Evolutionary conservation across 2,113 vertebrate species (phyloP), one percentile per base, ranked within the genome.

Genomic region (Apistogramma diplotaenia): DNA sequence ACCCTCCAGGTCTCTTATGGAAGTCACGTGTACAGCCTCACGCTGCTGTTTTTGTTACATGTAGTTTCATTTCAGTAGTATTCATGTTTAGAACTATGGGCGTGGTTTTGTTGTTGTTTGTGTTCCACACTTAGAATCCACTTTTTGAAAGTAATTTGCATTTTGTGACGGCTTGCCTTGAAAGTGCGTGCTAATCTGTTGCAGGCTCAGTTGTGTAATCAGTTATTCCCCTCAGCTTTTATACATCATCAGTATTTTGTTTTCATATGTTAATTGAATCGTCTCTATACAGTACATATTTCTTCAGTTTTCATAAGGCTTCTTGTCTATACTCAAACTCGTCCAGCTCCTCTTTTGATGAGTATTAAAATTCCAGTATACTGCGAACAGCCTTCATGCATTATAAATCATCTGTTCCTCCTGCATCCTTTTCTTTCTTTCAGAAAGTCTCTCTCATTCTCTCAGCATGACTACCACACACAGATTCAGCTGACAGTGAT

Each of bases 401-500:
- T 76, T 55, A 31, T 49, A 51, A 73, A 70, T 72, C 53, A 73
- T 76, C 56, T 46, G 59, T 77, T 40, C 77, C 55, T 54, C 74
- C n/a, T 16, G 49, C 37, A 23, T 71, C n/a, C 4, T 46, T 73
- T 33, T 43, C 8, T 49, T 72, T 25, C 18, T 62, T 72, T 72
- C 56, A 79, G 12, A 73, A 19, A 46, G 67, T 5, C 8, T 33
- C 27, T 31, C 40, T n/a, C 16, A 49, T 70, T 72, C 35, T 59
- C 40, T 88, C 43, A 71, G 79, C 75, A 62, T 70, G 29, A 75
- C 53, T 12, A 73, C 62, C 10, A 23, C 71, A n/a, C 51, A 61
- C n/a, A 76, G 51, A 83, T 81, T 55, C 37, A 55, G 73, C 43
- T 65, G 78, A 77, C 79, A 58, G 72, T 75, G 60, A 81, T 77